Percentiles rank a stretch among this genome's conserved stretches.
These are phyloP conservation scores for Ophthalmolycus amberensis DNA, from an alignment of 2,113 vertebrate genomes.

Conservation along the genomic window DNA sequence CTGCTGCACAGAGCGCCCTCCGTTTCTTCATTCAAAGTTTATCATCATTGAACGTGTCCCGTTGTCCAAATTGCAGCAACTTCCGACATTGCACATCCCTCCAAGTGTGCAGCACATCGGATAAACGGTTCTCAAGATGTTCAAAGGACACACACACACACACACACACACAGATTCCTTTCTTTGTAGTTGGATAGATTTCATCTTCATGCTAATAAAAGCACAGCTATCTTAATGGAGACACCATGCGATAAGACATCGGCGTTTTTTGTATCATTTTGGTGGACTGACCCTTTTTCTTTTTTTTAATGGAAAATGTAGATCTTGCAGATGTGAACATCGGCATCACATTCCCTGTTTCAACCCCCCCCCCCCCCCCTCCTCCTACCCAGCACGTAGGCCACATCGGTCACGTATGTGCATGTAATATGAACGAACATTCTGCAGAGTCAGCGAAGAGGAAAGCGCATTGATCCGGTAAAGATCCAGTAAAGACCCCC, in stretches of 20 bases:
- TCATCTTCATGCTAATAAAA: background rate
- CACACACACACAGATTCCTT: background rate
- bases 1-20: no score
- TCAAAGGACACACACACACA: background rate
- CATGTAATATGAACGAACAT: constrained; percentile 43
- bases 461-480: constrained; percentile 34
- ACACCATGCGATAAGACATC: background rate
- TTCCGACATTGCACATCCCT: background rate
- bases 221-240: background rate
- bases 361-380: no score
- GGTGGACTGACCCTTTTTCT: background rate
- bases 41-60: background rate
- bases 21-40: no score
- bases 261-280: background rate
- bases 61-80: background rate
- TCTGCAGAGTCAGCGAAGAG: constrained; percentile 19
- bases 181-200: background rate
- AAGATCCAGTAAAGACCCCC: constrained; percentile 16
- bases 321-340: background rate
- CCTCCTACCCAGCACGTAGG: background rate
- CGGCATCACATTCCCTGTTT: background rate
- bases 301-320: background rate
- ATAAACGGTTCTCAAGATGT: background rate
- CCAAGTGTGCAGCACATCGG: background rate
- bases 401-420: background rate